phyloP scores from a whole-genome alignment of 2,113 vertebrate species.

The Garra rufa region DNA sequence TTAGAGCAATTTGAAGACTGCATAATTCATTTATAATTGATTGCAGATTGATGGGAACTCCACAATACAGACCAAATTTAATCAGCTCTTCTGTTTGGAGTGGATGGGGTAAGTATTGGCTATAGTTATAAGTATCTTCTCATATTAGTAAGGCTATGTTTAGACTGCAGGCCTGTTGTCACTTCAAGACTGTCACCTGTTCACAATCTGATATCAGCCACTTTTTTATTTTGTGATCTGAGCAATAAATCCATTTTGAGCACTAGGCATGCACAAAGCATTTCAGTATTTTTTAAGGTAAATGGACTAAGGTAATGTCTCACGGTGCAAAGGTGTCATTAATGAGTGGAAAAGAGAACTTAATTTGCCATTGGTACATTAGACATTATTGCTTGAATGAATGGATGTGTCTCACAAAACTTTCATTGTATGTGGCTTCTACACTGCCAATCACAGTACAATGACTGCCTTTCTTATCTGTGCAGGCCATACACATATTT shows the following conservation, averaged over 20 bases:
- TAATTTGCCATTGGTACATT: neutral
- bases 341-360: conserved; percentile 9
- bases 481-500: conserved; percentile 4
- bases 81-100: neutral
- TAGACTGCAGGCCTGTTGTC: neutral
- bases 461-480: conserved; percentile 23
- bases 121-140: neutral
- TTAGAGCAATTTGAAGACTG: conserved; percentile 10
- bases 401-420: conserved; percentile 4
- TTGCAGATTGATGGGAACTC: conserved; percentile 22
- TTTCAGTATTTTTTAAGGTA: neutral
- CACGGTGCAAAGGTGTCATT: neutral
- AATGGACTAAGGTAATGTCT: neutral
- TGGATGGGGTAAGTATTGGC: neutral
- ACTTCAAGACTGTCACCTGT: neutral
- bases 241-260: neutral
- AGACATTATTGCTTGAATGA: neutral
- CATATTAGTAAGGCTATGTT: neutral
- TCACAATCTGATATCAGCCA: neutral
- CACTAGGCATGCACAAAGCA: neutral
- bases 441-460: conserved; percentile 18
- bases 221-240: neutral
- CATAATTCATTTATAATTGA: conserved; percentile 48
- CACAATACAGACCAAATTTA: neutral
- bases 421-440: neutral